Percentiles rank a stretch among this genome's conserved stretches.
These are phyloP conservation scores for Lordiphosa mommai DNA, from an alignment of 1,140 invertebrate species.

Conservation along the genomic window DNA sequence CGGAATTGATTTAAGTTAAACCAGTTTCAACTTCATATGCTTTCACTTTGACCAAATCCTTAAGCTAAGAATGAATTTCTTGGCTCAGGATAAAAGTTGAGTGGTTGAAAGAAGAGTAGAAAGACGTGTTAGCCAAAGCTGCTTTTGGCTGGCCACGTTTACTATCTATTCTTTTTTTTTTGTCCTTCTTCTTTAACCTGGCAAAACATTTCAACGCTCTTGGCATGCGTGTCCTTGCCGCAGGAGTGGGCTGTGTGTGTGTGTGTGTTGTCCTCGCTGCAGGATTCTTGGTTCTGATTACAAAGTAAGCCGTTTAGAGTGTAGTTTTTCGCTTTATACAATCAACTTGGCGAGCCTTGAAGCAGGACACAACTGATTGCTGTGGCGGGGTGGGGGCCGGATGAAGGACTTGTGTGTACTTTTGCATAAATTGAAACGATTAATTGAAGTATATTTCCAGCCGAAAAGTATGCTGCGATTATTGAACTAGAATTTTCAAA, in stretches of 20 bases:
- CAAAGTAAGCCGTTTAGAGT: constrained; percentile 65
- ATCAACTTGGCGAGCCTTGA: constrained; percentile 31
- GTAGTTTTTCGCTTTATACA: constrained; percentile 53
- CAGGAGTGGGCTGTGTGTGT: constrained; percentile 5
- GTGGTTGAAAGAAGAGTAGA: background rate
- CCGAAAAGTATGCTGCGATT: no score
- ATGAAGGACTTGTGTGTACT: background rate
- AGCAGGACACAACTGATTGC: constrained; percentile 25
- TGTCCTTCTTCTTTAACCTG: background rate
- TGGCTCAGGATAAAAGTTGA: constrained; percentile 29
- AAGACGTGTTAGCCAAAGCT: constrained; percentile 20
- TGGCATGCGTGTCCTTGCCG: constrained; percentile 11
- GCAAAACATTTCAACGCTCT: constrained; percentile 11
- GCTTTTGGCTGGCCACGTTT: constrained; percentile 10
- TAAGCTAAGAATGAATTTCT: constrained; percentile 43
- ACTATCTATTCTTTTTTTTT: background rate
- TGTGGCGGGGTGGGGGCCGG: constrained; percentile 24
- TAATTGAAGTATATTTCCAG: no score
- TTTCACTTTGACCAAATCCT: constrained; percentile 33
- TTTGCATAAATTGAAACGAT: no score
- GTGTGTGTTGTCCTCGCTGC: constrained; percentile 25
- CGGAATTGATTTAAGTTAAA: constrained; percentile 29
- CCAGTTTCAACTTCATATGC: constrained; percentile 48
- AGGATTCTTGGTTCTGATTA: constrained; percentile 56
- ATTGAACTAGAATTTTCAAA: background rate